These are phyloP conservation scores for Zalophus californianus DNA, from an alignment of 2,797 vertebrate genomes.

Conservation along the genomic window DNA sequence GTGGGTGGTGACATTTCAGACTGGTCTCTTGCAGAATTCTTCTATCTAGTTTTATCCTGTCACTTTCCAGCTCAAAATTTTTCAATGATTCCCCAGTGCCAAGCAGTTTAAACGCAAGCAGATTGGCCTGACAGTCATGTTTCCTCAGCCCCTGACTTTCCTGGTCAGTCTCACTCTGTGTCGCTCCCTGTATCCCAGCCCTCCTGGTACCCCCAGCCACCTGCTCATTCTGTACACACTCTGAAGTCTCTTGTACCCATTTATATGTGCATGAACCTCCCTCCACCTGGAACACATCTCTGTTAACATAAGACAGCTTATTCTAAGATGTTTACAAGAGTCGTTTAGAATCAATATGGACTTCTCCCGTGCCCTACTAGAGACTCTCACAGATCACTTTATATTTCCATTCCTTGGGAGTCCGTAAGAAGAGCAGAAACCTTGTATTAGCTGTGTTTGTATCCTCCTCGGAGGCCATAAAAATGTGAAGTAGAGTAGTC, in stretches of 20 bases:
- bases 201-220: background rate
- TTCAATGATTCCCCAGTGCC: background rate
- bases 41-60: background rate
- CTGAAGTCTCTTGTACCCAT: background rate
- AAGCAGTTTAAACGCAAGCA: background rate
- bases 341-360: background rate
- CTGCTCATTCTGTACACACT: background rate
- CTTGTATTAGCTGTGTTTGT: background rate
- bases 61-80: background rate
- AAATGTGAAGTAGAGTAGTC: background rate
- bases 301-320: background rate
- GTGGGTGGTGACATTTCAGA: background rate
- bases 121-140: background rate
- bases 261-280: no score
- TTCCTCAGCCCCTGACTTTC: background rate
- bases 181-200: background rate
- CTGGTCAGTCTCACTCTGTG: background rate
- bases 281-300: background rate
- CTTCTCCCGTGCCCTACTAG: background rate
- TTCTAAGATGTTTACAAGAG: background rate
- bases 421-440: background rate
- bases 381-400: background rate
- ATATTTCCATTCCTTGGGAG: background rate
- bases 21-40: background rate
- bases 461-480: background rate